These are phyloP conservation scores for Ondatra zibethicus DNA, from an alignment of 2,113 vertebrate species.

Conservation along the genomic window DNA sequence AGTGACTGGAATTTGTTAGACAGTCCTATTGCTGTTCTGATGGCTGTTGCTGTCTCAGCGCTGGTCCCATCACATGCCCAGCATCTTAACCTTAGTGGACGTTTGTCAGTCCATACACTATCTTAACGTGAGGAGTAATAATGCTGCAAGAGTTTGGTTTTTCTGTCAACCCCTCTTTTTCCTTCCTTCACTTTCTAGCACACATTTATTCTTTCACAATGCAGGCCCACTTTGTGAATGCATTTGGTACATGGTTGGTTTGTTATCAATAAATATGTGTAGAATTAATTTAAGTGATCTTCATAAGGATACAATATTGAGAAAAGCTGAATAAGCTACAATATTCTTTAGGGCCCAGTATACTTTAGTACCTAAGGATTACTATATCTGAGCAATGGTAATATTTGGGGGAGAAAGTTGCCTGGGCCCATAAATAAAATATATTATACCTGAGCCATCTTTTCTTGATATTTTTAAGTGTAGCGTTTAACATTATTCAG, in stretches of 20 bases:
- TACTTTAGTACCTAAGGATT: background rate
- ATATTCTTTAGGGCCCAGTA: background rate
- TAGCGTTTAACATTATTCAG: background rate
- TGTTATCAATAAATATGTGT: constrained; percentile 25
- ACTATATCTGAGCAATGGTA: background rate
- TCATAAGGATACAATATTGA: background rate
- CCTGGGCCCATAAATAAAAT: background rate
- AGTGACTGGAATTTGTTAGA: background rate
- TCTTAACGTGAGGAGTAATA: background rate
- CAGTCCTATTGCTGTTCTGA: background rate
- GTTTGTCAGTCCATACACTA: background rate
- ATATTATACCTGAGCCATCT: background rate
- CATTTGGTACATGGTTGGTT: background rate
- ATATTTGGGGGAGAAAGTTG: background rate
- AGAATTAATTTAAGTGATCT: background rate
- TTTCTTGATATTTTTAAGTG: constrained; percentile 41
- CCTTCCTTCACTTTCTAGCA: background rate
- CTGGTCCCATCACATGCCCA: background rate
- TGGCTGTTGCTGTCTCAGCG: background rate
- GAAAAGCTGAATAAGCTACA: background rate
- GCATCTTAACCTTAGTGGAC: background rate
- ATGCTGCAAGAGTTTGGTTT: background rate
- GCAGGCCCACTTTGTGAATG: background rate
- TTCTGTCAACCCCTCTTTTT: background rate
- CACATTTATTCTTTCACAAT: background rate